Base-by-base conservation (phyloP, 2,113 vertebrate species). In the Sphyrna mokarran region DNA sequence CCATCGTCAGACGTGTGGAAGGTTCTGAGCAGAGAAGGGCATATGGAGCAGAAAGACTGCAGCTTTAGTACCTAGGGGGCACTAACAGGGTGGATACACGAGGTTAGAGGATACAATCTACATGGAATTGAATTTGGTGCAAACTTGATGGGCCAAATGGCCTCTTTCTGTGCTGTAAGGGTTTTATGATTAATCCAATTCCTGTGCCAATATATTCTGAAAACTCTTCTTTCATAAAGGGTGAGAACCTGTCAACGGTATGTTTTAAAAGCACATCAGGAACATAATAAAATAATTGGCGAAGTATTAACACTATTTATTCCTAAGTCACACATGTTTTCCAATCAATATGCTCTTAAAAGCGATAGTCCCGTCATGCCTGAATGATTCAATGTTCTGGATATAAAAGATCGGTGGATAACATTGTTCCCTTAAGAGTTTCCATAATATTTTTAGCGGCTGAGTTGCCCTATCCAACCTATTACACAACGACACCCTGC, bases 391-490 rank as follows among this genome's bases (percentile, higher is more conserved):
- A 22, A 87, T 54, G 54, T 54, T 58, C 58, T 54, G 48, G 22
- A 26, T 11, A 26, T 26, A 58, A 89, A 89, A 58, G 86, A 58
- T 29, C 87, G 33, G 29, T 4, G 18, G 13, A 63, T 63, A 90
- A 90, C 26, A 20, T 63, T n/a, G 14, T 63, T 91, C 29, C 23
- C 87, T 91, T 6, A 61, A 58, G 54, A 91, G 13, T 91, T 91
- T 33, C 37, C 80, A 83, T 33, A 33, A 61, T 33, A 91, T 16
- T 63, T 91, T 91, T 91, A 91, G 87, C 87, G 2, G 29, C 26
- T 91, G 87, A 91, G 87, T 63, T 91, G 87, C 58, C n/a, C 54
- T 63, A 58, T 90, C 29, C 87, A 61, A 91, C n/a, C 26, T 63
- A 63, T 63, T 91, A n/a, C 13, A 63, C 58, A 18, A 91, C 58